A percentile compares a stretch with the other conserved stretches of the same genome.
Conservation (phyloP, 2,113 vertebrate genomes). For the Spizaetus ornatus region DNA sequence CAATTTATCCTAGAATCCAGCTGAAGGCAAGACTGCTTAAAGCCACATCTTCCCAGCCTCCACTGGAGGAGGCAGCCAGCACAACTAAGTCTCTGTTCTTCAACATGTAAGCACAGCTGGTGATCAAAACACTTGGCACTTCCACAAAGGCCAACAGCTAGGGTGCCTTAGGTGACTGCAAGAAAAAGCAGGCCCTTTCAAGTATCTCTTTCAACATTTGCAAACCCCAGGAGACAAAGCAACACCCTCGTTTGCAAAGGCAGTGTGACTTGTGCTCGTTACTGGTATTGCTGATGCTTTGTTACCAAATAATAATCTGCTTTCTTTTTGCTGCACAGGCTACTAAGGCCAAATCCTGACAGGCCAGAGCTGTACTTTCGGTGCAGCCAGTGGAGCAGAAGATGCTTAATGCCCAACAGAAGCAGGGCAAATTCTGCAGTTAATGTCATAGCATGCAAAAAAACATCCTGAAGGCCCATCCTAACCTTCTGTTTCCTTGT, state of each 20-base stretch:
- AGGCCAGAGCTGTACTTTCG: not conserved
- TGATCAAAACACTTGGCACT: not conserved
- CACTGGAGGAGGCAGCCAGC: not conserved
- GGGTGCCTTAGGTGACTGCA: not conserved
- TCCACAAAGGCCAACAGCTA: not conserved
- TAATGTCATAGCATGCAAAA: not conserved
- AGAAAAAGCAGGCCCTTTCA: not conserved
- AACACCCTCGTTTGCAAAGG: not conserved
- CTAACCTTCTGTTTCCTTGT: not conserved
- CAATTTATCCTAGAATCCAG: not conserved
- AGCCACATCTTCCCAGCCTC: not conserved
- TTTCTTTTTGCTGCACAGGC: not conserved
- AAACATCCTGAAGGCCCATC: not conserved
- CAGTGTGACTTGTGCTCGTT: not conserved
- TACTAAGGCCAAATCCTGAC: not conserved
- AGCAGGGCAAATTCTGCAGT: not conserved
- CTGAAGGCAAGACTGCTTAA: not conserved
- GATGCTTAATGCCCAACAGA: not conserved
- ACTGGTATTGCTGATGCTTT: not conserved
- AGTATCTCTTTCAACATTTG: not conserved
- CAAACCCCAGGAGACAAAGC: not conserved
- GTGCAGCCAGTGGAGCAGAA: not conserved
- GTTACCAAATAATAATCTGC: not conserved
- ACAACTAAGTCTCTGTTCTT: not conserved
- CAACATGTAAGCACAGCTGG: not conserved